phyloP scores from a whole-genome alignment of 2,888 invertebrate species.

The Drosophila mercatorum region DNA sequence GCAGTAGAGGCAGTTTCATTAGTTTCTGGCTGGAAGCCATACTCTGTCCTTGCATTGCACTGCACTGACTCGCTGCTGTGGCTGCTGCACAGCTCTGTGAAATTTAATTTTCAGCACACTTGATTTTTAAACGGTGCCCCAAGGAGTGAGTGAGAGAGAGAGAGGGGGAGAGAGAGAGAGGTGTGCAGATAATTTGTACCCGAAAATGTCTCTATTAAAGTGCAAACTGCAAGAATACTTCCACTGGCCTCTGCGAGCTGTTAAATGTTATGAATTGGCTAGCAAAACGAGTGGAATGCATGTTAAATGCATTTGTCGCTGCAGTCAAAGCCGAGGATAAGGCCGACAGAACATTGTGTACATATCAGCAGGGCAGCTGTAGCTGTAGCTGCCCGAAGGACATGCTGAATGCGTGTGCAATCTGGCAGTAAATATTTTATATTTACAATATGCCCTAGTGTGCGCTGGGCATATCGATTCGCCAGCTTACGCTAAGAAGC shows the following conservation, averaged over 20 bases:
- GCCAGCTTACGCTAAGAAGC: background rate
- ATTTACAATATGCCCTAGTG: constrained; percentile 50
- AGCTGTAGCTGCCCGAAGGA: constrained; percentile 19
- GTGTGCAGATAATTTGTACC: constrained; percentile 54
- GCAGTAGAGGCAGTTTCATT: constrained; percentile 53
- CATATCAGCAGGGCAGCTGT: constrained; percentile 23
- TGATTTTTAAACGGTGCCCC: constrained; percentile 57
- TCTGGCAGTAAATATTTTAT: constrained; percentile 76
- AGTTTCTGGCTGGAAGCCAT: constrained; percentile 64
- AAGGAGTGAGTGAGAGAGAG: background rate
- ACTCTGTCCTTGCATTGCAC: constrained; percentile 59
- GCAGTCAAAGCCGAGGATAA: constrained; percentile 66
- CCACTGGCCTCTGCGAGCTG: constrained; percentile 6
- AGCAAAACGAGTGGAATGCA: constrained; percentile 34
- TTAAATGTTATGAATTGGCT: constrained; percentile 59
- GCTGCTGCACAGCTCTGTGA: constrained; percentile 19
- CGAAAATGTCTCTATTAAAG: constrained; percentile 73
- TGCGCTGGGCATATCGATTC: constrained; percentile 21
- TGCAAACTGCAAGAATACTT: constrained; percentile 43
- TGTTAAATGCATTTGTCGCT: constrained; percentile 58
- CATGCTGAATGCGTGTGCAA: constrained; percentile 60
- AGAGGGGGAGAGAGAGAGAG: too few relatives aligned
- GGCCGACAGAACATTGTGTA: constrained; percentile 53
- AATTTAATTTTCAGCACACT: constrained; percentile 74
- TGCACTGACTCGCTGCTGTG: constrained; percentile 27